Evolutionary conservation across 2,888 invertebrate species (phyloP), one percentile per base, ranked within the genome.

Genomic region (Meiosimyza decipiens): DNA sequence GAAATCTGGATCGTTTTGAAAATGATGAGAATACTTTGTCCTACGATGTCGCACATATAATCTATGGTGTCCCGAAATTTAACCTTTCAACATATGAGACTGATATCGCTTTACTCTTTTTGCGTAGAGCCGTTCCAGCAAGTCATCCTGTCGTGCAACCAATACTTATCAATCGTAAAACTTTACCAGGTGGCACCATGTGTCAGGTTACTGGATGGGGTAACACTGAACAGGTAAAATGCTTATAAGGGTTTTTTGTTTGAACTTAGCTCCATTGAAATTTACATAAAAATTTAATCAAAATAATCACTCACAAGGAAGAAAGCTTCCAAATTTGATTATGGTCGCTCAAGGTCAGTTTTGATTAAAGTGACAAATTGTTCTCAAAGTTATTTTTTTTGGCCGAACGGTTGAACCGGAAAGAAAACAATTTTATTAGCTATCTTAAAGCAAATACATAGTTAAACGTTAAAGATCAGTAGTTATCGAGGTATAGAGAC

Each of bases 181-280:
- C 65, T 50, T 62, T 79, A n/a, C 6, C 67, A 2, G 75, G 73
- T 28, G 76, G 59, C 1, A 77, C 72, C 12, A 66, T 60, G 0
- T 81, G 82, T 12, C 71, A 76, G 59, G 79, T 79, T 9, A 77
- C 79, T 47, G 81, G 82, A 50, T 82, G 82, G 82, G 81, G 82
- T 40, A 22, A 75, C 47, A 81, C 76, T 2, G 78, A 80, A 75
- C 72, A 74, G 13, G 81, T 80, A 47, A 11, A 0, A 63, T 63
- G n/a, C 72, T 33, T 22, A n/a, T 22, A 2, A 55, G 9, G 12
- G 18, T 5, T 3, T 28, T 3, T 28, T 28, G 0, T 28, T 28
- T 0, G 3, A 28, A 28, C 0, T 22, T 22, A 22, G 22, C 3
- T 22, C 22, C 22, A 22, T 55, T 22, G 22, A 22, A 22, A 22